phyloP scores from a whole-genome alignment of 2,888 invertebrate genomes.

The Salticus scenicus region DNA sequence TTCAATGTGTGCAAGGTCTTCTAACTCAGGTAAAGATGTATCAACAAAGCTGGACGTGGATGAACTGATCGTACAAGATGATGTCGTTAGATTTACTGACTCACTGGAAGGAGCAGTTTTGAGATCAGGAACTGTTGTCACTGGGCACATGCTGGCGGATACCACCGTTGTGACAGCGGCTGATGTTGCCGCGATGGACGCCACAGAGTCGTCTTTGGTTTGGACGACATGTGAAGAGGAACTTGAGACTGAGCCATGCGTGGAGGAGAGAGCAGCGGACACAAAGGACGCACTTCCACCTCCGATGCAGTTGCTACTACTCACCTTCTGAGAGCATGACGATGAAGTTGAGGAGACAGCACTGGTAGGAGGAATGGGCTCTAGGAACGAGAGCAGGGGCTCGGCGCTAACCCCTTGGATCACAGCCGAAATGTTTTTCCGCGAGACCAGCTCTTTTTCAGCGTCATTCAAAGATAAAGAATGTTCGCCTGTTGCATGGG shows the following conservation, averaged over 20 bases:
- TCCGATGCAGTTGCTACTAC: conserved; percentile 49
- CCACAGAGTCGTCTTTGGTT: conserved; percentile 27
- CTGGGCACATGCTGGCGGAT: conserved; percentile 62
- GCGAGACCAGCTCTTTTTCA: conserved; percentile 91
- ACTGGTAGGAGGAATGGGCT: conserved; percentile 84
- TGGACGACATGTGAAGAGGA: conserved; percentile 69
- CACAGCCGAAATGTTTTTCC: conserved; percentile 95
- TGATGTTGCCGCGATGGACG: conserved; percentile 33
- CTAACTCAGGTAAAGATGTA: conserved; percentile 71
- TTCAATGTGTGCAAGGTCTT: conserved; percentile 72
- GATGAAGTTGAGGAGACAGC: conserved; percentile 31
- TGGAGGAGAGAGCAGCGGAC: conserved; percentile 46
- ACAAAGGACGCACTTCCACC: conserved; percentile 52
- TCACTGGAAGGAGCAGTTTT: conserved; percentile 18
- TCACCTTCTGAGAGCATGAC: conserved; percentile 74
- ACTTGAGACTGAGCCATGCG: conserved; percentile 66
- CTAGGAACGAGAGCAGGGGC: conserved; percentile 94
- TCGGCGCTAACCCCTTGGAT: conserved; percentile 95
- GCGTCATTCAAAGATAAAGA: conserved; percentile 90
- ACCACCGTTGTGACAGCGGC: conserved; percentile 53
- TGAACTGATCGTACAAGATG: conserved; percentile 39
- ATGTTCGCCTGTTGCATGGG: conserved; percentile 96
- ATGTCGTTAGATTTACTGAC: conserved; percentile 15
- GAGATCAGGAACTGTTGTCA: conserved; percentile 59
- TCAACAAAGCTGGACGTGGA: conserved; percentile 48